Evolutionary conservation across 1,140 invertebrate genomes (phyloP), one percentile per base, ranked within the genome.

Genomic region (Saccostrea cuccullata): DNA sequence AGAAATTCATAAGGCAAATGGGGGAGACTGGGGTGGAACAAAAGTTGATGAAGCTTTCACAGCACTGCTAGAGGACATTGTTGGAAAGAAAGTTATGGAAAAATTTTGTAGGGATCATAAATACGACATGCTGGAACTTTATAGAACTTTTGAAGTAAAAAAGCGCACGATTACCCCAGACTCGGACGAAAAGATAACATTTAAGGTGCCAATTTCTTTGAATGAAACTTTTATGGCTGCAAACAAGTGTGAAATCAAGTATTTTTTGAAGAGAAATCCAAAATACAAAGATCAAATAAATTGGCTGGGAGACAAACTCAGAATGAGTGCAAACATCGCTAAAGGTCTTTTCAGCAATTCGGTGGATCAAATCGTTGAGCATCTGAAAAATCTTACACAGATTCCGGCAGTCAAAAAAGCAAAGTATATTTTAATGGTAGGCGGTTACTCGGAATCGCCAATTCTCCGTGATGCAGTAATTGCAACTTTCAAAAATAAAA

Each of bases 11-110:
- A 82, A 84, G 20, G 89, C 89, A 17, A 87, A 23, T 55, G 89
- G 89, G 4, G 89, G 89, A 55, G 84, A 55, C 47, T 90, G 89
- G 89, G 89, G 89, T 55, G 89, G 89, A 30, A 90, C 83, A 82
- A 85, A 82, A 55, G 87, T 90, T 20, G 88, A 87, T 55, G 55
- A 85, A 60, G 83, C 86, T 58, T 89, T 87, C 60, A 17, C 60
- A 2, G 55, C 84, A 55, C 36, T 89, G 26, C 30, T 88, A 47
- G 58, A 88, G 40, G 83, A 88, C 26, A 47, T 88, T 9, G 15
- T 88, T 9, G 87, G 87, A 23, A 13, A 67, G n/a, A 56, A 85
- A 15, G 83, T 85, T 8, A 88, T 88, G 67, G 47, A 73, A 2
- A 82, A 88, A 56, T 47, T 88, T 58, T 26, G 30, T 13, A 85